Conservation (phyloP, 1,140 invertebrate species). For the Ceratina japonica region DNA sequence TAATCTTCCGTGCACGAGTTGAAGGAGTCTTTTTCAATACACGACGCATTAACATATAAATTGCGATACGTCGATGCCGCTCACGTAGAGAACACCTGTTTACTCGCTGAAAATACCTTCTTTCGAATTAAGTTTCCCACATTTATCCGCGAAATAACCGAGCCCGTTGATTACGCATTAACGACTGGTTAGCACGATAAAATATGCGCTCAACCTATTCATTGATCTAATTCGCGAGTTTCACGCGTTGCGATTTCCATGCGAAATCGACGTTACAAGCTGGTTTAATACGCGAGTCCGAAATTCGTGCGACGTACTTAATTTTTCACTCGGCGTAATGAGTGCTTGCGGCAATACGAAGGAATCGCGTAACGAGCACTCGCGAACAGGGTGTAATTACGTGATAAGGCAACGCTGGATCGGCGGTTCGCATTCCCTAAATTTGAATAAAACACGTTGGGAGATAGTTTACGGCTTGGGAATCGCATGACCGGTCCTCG, state of each 20-base stretch:
- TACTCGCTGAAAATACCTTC: not conserved
- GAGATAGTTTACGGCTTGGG: constrained; percentile 11
- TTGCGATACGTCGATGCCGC: constrained; percentile 2
- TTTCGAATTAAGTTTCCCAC: not conserved
- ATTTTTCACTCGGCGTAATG: constrained; percentile 4
- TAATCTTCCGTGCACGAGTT: constrained; percentile 1
- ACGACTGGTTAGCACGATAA: constrained; percentile 34
- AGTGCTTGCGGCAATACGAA: constrained; percentile 22
- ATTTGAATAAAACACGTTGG: constrained; percentile 55
- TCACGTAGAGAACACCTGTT: not conserved
- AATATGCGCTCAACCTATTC: constrained; percentile 9
- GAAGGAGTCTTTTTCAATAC: not conserved
- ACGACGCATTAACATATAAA: constrained; percentile 27
- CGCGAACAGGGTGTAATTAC: not conserved
- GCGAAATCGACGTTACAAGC: not conserved
- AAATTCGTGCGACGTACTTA: too few relatives aligned
- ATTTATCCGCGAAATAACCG: not conserved
- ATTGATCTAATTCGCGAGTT: constrained; percentile 31
- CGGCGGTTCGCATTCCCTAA: constrained; percentile 29
- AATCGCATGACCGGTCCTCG: constrained; percentile 41
- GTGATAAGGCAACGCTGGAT: constrained; percentile 38
- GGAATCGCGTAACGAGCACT: constrained; percentile 19
- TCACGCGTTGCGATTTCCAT: constrained; percentile 22
- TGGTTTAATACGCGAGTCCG: not conserved
- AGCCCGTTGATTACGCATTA: not conserved